phyloP scores from a whole-genome alignment of 2,888 invertebrate species.

The Zygothrica quintamaculata region DNA sequence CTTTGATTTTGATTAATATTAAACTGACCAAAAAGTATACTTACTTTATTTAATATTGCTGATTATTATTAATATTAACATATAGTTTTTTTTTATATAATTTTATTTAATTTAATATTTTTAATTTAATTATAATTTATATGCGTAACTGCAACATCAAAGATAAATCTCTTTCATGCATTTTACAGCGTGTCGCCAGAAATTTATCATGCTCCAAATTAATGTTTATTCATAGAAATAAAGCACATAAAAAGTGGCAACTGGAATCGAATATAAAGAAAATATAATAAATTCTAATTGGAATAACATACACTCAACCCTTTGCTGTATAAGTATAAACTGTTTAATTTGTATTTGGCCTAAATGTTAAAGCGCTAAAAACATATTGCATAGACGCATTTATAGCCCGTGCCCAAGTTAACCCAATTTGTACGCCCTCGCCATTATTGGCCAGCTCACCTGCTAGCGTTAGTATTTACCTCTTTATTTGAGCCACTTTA shows the following conservation, averaged over 20 bases:
- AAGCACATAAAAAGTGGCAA: background rate
- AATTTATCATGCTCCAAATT: conserved; percentile 18
- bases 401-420: conserved; percentile 54
- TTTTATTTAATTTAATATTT: conserved; percentile 6
- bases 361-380: conserved; percentile 38
- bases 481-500: conserved; percentile 64
- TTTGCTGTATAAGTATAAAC: too few relatives aligned
- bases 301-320: too few relatives aligned
- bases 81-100: background rate
- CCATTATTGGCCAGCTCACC: conserved; percentile 57
- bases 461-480: conserved; percentile 52
- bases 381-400: conserved; percentile 39
- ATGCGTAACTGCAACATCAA: conserved; percentile 66
- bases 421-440: conserved; percentile 51
- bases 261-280: too few relatives aligned
- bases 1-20: too few relatives aligned
- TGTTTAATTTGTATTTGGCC: too few relatives aligned
- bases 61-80: too few relatives aligned
- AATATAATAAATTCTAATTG: too few relatives aligned
- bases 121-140: conserved; percentile 61
- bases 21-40: too few relatives aligned
- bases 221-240: background rate
- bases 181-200: conserved; percentile 56
- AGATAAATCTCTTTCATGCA: conserved; percentile 37
- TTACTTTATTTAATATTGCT: too few relatives aligned